Conservation (phyloP, 2,113 vertebrate genomes). For the Ophthalmolycus amberensis region DNA sequence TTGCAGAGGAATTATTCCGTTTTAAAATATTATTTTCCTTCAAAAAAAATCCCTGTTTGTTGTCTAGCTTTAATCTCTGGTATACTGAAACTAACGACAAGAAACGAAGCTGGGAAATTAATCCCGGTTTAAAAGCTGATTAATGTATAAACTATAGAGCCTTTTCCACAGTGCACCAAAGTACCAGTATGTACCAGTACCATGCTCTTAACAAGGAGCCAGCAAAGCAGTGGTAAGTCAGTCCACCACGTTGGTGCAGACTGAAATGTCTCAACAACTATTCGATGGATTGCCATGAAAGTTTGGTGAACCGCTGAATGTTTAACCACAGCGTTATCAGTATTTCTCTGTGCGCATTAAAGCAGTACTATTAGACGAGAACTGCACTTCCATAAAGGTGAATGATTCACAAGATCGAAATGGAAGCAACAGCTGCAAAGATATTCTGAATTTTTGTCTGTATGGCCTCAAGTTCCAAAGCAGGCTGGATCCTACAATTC, state of each 20-base stretch:
- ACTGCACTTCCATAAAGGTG: conserved; percentile 1
- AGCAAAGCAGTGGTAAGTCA: not conserved
- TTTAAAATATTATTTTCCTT: not conserved
- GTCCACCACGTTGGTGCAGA: not conserved
- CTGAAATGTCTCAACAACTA: not conserved
- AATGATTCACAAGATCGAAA: not conserved
- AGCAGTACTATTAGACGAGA: not conserved
- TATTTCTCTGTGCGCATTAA: not conserved
- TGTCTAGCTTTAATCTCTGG: not conserved
- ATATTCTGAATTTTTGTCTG: not conserved
- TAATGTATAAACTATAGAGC: not conserved
- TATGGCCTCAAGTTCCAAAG: not conserved
- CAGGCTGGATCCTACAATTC: not conserved
- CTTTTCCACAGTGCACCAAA: not conserved
- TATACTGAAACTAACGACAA: not conserved
- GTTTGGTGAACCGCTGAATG: not conserved
- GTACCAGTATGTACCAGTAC: not conserved
- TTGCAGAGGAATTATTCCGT: not conserved
- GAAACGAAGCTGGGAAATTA: not conserved
- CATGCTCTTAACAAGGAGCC: not conserved
- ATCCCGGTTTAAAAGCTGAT: not conserved
- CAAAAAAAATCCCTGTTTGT: not conserved
- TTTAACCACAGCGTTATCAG: not conserved
- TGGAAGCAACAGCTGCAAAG: not conserved
- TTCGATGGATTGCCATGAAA: not conserved